Evolutionary conservation across 1,140 invertebrate species (phyloP).

Genomic region (Leptinotarsa lineolata): DNA sequence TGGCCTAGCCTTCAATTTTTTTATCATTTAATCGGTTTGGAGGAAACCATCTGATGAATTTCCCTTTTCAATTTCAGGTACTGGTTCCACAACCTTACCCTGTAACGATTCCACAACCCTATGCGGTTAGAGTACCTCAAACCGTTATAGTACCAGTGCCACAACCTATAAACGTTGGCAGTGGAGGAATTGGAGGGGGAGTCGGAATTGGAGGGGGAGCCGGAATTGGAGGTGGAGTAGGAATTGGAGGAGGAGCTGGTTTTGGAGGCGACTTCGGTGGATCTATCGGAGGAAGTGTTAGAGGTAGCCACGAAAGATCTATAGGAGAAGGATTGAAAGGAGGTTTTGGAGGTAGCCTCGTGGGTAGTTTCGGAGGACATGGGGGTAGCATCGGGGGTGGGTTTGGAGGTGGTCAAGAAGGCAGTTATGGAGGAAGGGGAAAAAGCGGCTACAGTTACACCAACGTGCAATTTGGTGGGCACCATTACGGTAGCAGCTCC

Average conservation of each 20-base stretch:
- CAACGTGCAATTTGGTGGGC: constrained; percentile 24
- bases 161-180: constrained; percentile 13
- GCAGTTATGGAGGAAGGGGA: not conserved
- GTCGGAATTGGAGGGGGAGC: not conserved
- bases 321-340: too few species aligned
- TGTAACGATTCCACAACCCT: constrained; percentile 28
- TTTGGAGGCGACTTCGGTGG: not conserved
- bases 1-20: too few species aligned
- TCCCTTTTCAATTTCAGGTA: not conserved
- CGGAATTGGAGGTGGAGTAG: constrained; percentile 2
- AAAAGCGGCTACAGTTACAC: constrained; percentile 23
- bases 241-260: not conserved
- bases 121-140: constrained; percentile 29
- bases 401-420: not conserved
- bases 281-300: too few species aligned
- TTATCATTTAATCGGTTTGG: too few species aligned
- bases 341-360: not conserved
- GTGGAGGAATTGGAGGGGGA: not conserved
- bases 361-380: not conserved
- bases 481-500: constrained; percentile 28
- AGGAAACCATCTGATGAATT: not conserved
- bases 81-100: constrained; percentile 32
- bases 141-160: constrained; percentile 28
- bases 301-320: too few species aligned
- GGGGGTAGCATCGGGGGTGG: not conserved